phyloP scores from a whole-genome alignment of 2,888 invertebrate genomes.

The Acrobasis suavella region DNA sequence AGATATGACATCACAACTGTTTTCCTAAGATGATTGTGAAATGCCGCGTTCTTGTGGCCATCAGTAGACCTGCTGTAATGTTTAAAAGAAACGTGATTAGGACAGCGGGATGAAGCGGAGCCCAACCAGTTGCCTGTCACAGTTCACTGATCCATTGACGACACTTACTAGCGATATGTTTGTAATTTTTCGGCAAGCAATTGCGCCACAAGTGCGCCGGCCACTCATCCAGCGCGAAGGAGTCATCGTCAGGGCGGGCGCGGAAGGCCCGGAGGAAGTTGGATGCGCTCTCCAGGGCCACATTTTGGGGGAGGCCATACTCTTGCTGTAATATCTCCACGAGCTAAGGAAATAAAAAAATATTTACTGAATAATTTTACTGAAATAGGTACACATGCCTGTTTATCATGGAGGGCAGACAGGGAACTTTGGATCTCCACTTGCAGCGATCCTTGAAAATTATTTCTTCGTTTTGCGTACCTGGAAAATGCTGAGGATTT shows the following conservation, averaged over 20 bases:
- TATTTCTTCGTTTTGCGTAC: too few species aligned
- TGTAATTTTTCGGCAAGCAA: constrained; percentile 88
- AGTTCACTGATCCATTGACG: too few species aligned
- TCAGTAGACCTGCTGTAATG: too few species aligned
- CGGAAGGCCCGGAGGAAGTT: constrained; percentile 89
- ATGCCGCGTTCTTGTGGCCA: too few species aligned
- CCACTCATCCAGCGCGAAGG: constrained; percentile 89
- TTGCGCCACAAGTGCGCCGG: constrained; percentile 89
- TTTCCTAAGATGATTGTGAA: too few species aligned
- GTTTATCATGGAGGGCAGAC: background rate
- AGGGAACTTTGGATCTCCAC: too few species aligned
- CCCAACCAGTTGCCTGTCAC: too few species aligned
- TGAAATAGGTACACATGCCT: background rate
- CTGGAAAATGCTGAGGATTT: too few species aligned
- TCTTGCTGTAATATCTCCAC: constrained; percentile 81
- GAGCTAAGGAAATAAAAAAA: constrained; percentile 52
- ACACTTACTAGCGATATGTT: constrained; percentile 85
- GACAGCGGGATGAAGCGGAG: too few species aligned
- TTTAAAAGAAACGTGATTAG: too few species aligned
- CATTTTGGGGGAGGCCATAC: constrained; percentile 85
- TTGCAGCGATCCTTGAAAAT: too few species aligned
- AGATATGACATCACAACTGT: too few species aligned
- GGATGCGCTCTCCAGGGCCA: constrained; percentile 85
- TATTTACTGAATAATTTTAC: background rate
- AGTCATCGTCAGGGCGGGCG: constrained; percentile 90